Percentiles rank a stretch among this genome's conserved stretches.
Conservation (phyloP, 2,797 vertebrate genomes). For the Neomorphus geoffroyi region DNA sequence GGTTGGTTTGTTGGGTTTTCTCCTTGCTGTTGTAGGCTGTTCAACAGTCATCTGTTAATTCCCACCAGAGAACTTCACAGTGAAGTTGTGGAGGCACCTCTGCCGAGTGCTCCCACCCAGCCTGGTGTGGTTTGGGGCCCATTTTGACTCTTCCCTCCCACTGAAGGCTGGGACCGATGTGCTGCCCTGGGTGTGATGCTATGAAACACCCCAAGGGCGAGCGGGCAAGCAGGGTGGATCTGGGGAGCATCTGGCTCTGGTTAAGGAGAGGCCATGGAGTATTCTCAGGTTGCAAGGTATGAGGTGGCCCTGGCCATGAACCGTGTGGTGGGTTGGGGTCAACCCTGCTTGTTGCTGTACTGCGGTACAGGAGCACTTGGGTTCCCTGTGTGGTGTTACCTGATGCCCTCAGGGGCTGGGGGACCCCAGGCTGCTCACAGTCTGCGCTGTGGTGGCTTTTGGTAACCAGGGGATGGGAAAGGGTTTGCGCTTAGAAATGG, state of each 20-base stretch:
- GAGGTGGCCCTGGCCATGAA: background rate
- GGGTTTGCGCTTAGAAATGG: accelerated
- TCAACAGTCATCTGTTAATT: background rate
- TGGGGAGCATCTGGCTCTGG: background rate
- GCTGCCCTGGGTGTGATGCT: accelerated
- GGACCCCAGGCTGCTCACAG: accelerated
- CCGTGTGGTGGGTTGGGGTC: accelerated
- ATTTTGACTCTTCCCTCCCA: background rate
- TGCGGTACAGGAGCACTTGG: accelerated
- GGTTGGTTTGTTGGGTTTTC: background rate
- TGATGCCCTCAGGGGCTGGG: background rate
- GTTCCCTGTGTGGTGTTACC: accelerated
- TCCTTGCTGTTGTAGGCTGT: background rate
- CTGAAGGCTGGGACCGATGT: background rate
- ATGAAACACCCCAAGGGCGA: accelerated
- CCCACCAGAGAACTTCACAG: background rate
- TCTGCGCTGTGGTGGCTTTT: accelerated
- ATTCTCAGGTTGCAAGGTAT: accelerated
- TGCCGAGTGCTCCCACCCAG: background rate
- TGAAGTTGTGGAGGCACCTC: background rate
- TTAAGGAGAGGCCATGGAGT: background rate
- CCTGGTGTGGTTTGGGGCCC: background rate
- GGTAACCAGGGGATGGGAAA: background rate
- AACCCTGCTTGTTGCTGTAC: accelerated
- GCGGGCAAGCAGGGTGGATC: accelerated